Conservation (phyloP, 2,113 vertebrate genomes). For the Urocitellus parryii region DNA sequence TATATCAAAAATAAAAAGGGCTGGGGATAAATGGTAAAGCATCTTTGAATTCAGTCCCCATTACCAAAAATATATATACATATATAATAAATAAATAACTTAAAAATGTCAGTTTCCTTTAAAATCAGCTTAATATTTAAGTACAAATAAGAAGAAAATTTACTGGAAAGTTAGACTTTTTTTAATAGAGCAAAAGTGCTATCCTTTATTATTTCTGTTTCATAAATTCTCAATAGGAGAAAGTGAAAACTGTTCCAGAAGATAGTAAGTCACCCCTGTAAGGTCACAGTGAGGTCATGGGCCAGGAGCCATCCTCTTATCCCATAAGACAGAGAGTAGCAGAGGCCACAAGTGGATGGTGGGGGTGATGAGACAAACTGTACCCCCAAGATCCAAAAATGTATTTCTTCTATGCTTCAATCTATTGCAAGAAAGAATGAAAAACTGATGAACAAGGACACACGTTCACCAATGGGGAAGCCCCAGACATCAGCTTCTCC, state of each 20-base stretch:
- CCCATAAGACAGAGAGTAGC: background rate
- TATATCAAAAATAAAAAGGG: no score
- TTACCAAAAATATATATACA: no score
- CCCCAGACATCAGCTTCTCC: background rate
- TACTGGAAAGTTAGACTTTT: background rate
- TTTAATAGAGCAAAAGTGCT: background rate
- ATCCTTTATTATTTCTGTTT: slow-evolving; percentile 31
- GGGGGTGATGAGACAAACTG: background rate
- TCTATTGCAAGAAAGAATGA: background rate
- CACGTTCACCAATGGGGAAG: background rate
- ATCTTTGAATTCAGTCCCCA: no score
- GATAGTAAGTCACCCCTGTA: background rate
- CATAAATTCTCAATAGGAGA: slow-evolving; percentile 42
- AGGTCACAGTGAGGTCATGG: background rate
- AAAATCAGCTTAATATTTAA: slow-evolving; percentile 41
- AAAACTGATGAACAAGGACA: background rate
- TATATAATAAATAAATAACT: background rate
- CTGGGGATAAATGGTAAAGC: no score
- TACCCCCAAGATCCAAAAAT: background rate
- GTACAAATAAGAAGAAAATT: slow-evolving; percentile 8
- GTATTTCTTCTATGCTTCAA: background rate
- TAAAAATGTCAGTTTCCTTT: background rate
- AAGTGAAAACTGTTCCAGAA: slow-evolving; percentile 26
- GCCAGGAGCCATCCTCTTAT: background rate
- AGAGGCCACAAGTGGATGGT: background rate